These are phyloP conservation scores for Sebastes matsubarae DNA, from an alignment of 2,797 vertebrate species.

Conservation along the genomic window DNA sequence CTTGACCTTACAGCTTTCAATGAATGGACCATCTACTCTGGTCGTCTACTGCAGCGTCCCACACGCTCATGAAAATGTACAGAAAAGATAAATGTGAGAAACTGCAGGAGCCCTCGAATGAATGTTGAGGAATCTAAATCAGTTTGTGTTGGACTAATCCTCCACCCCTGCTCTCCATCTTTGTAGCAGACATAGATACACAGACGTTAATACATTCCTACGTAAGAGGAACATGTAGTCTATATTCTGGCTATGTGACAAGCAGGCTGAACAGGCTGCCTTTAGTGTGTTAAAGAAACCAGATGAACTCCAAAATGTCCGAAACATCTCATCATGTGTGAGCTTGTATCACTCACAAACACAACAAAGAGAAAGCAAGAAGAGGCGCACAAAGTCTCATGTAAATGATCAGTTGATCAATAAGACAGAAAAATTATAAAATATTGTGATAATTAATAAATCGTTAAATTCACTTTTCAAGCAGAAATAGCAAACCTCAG, in stretches of 20 bases:
- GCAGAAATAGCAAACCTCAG: not conserved
- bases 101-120: not conserved
- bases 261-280: not conserved
- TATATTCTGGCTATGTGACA: not conserved
- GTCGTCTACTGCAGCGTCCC: constrained; percentile 13
- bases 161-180: constrained; percentile 8
- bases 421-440: not conserved
- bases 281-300: not conserved
- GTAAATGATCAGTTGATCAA: not conserved
- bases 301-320: constrained; percentile 1
- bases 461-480: not conserved
- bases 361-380: not conserved
- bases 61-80: constrained; percentile 2
- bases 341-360: not conserved
- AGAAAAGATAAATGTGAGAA: constrained; percentile 29
- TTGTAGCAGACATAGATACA: not conserved
- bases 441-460: not conserved
- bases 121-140: constrained; percentile 30
- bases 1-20: constrained; percentile 28
- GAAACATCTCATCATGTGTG: not conserved
- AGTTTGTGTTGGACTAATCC: not conserved
- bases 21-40: constrained; percentile 36
- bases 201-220: not conserved
- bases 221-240: not conserved
- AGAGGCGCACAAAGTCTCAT: not conserved